Evolutionary conservation across 2,888 invertebrate species (phyloP), one percentile per base, ranked within the genome.

Genomic region (Liodrosophila aerea): DNA sequence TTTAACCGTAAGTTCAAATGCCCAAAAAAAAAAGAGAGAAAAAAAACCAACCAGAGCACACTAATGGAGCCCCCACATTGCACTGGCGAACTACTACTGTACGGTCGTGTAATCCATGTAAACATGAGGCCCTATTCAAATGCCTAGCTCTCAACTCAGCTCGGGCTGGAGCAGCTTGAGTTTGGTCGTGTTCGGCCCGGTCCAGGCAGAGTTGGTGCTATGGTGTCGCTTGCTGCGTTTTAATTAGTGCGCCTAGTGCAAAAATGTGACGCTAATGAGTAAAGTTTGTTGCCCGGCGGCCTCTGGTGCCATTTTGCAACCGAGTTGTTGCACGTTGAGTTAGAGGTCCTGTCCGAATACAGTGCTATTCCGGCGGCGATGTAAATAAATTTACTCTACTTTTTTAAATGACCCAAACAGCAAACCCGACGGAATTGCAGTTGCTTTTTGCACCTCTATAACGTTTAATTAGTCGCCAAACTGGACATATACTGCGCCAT

Each of bases 1-100:
- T 87, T 88, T 96, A 87, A 93, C 94, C 90, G 95, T 95, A 91
- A 92, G 92, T 89, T 82, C 31, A 8, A 56, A 29, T 56, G 16
- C 41, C 44, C 27, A 29, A 46, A 49, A 58, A 54, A 60, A 39
- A 40, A 34, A 34, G 2, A 9, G 5, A 22, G 39, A 22, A 29
- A 40, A 9, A 34, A 29, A 45, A 27, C 2, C 22, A 41, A 27
- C 43, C 11, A 36, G 4, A 2, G 51, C 36, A 37, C 44, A 44
- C 63, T 62, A 65, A 65, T 66, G 66, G 66, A 18, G 36, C 50
- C 43, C 5, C 5, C 22, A 59, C 59, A 53, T 65, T 53, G 22
- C 64, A 40, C 11, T 41, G 49, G 30, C 45, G 31, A 43, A 54
- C n/a, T 47, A 33, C 39, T 15, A 27, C 39, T 50, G 18, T 33